Evolutionary conservation across 1,140 invertebrate species (phyloP).

Genomic region (Drosophila athabasca): DNA sequence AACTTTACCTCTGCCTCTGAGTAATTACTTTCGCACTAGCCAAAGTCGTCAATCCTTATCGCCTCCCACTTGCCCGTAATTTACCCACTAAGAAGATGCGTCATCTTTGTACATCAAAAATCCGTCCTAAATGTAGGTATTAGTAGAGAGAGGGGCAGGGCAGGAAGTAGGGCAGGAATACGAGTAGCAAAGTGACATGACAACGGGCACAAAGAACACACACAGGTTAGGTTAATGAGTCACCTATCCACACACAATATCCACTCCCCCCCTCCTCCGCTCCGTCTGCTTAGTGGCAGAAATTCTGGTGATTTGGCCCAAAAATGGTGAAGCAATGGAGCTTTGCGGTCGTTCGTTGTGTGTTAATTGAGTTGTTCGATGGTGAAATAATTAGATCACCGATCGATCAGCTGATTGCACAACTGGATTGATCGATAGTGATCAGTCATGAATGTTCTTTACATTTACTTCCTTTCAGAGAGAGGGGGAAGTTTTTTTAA

Average conservation of each 20-base stretch:
- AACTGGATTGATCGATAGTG: constrained; percentile 8
- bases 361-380: constrained; percentile 9
- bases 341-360: neutral
- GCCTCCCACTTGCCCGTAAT: neutral
- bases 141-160: too few relatives aligned
- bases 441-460: constrained; percentile 6
- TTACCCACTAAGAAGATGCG: constrained; percentile 10
- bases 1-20: neutral
- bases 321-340: neutral
- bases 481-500: too few relatives aligned
- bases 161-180: neutral
- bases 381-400: constrained; percentile 62
- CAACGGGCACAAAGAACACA: constrained; percentile 1
- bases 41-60: constrained; percentile 30
- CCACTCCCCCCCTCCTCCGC: too few relatives aligned
- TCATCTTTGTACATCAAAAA: constrained; percentile 6
- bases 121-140: too few relatives aligned
- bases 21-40: constrained; percentile 6
- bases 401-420: constrained; percentile 22
- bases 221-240: constrained; percentile 36
- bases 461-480: too few relatives aligned
- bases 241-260: neutral
- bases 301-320: constrained; percentile 36
- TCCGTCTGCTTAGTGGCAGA: constrained; percentile 1
- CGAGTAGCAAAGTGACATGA: constrained; percentile 4